Conservation (phyloP, 2,888 invertebrate species). For the Lithophane leautieri region DNA sequence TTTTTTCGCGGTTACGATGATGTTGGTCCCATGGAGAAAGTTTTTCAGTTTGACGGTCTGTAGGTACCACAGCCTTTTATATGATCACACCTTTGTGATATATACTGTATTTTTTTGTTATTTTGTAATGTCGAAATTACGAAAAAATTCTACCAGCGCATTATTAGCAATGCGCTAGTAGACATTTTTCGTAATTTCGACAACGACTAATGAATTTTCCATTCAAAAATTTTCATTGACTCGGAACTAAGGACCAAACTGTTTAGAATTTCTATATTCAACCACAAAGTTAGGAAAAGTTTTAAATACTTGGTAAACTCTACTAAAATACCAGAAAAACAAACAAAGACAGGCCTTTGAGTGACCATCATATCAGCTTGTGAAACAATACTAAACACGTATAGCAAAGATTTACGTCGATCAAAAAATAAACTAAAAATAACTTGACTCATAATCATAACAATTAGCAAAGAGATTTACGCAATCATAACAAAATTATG, state of each 20-base stretch:
- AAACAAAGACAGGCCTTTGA: background rate
- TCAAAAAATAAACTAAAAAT: background rate
- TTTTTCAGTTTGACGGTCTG: no score
- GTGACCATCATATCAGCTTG: no score
- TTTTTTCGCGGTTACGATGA: no score
- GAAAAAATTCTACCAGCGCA: no score
- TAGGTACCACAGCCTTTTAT: no score
- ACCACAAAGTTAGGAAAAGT: background rate
- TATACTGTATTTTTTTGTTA: background rate
- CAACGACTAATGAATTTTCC: background rate
- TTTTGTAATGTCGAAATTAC: no score
- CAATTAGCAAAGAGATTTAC: background rate
- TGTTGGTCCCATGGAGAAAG: no score
- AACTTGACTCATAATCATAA: constrained; percentile 37
- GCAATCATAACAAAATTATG: constrained; percentile 6
- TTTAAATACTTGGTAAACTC: background rate
- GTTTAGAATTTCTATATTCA: background rate
- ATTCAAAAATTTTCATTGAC: background rate
- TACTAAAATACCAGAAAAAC: background rate
- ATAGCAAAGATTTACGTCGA: background rate
- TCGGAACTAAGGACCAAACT: background rate
- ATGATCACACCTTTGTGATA: no score
- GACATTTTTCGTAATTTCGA: background rate
- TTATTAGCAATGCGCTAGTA: no score
- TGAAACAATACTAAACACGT: background rate